phyloP scores from a whole-genome alignment of 2,113 vertebrate genomes.

The Neopipo cinnamomea region DNA sequence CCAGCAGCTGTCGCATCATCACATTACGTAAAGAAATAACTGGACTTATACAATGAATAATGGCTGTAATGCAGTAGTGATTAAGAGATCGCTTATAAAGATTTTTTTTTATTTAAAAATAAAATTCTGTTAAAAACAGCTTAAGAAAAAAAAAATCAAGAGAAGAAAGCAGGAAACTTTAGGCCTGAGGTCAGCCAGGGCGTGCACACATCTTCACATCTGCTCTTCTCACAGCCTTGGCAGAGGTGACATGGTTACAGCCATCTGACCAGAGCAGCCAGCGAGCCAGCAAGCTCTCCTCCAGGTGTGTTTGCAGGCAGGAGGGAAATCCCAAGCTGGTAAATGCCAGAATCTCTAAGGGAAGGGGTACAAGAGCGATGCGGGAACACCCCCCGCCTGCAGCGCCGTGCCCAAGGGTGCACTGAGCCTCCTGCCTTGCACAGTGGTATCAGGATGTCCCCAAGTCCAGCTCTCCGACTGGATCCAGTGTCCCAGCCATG shows the following conservation, averaged over 20 bases:
- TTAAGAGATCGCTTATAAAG: conserved; percentile 69
- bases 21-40: conserved; percentile 63
- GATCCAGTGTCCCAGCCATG: neutral
- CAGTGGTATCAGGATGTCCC: neutral
- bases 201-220: neutral
- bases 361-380: neutral
- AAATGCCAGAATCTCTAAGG: neutral
- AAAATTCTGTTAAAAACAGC: conserved; percentile 76
- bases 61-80: conserved; percentile 70
- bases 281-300: neutral
- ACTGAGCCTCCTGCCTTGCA: neutral
- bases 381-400: neutral
- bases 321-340: neutral
- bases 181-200: conserved; percentile 59
- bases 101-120: conserved; percentile 72
- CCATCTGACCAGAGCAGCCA: neutral
- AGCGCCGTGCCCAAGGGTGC: neutral
- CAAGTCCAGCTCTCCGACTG: neutral
- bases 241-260: conserved; percentile 7
- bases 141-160: neutral
- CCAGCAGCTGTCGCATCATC: conserved; percentile 57
- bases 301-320: neutral
- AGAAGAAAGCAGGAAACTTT: conserved; percentile 30
- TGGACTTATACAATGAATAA: conserved; percentile 71
- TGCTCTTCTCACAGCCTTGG: conserved; percentile 53